phyloP scores from a whole-genome alignment of 2,797 vertebrate genomes.

The Neoniphon sammara region DNA sequence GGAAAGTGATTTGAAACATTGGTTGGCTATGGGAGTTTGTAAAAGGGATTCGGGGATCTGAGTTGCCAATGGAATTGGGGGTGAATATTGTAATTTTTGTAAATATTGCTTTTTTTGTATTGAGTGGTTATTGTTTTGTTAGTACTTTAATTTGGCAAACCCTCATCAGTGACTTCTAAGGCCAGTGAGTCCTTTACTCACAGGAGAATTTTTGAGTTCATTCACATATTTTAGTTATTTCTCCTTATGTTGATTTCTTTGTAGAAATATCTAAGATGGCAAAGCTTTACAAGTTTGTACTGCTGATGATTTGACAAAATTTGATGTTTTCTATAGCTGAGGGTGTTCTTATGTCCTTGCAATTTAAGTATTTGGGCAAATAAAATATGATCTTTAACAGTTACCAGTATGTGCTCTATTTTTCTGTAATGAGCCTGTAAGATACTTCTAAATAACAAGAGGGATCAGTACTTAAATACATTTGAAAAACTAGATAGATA shows the following conservation, averaged over 20 bases:
- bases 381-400: conserved; percentile 82
- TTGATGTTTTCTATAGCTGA: conserved; percentile 89
- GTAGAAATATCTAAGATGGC: conserved; percentile 81
- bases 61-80: conserved; percentile 65
- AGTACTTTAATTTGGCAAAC: conserved; percentile 78
- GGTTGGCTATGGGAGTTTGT: conserved; percentile 50
- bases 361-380: conserved; percentile 88
- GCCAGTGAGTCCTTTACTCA: conserved; percentile 72
- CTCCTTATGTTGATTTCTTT: conserved; percentile 81
- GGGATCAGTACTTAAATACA: too few species aligned
- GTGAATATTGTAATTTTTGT: conserved; percentile 82
- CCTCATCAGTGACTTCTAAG: conserved; percentile 74
- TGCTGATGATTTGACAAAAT: conserved; percentile 85
- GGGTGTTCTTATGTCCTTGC: conserved; percentile 87
- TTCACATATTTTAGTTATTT: conserved; percentile 80
- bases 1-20: conserved; percentile 30
- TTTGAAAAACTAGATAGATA: too few species aligned
- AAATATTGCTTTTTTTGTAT: conserved; percentile 85
- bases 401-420: conserved; percentile 20
- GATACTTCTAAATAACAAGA: not conserved
- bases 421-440: not conserved
- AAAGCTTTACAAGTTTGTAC: conserved; percentile 88
- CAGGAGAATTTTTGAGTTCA: conserved; percentile 73
- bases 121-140: conserved; percentile 83
- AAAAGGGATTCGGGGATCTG: conserved; percentile 64